These are phyloP conservation scores for Micrasema longulum DNA, from an alignment of 1,140 invertebrate species.

Conservation along the genomic window DNA sequence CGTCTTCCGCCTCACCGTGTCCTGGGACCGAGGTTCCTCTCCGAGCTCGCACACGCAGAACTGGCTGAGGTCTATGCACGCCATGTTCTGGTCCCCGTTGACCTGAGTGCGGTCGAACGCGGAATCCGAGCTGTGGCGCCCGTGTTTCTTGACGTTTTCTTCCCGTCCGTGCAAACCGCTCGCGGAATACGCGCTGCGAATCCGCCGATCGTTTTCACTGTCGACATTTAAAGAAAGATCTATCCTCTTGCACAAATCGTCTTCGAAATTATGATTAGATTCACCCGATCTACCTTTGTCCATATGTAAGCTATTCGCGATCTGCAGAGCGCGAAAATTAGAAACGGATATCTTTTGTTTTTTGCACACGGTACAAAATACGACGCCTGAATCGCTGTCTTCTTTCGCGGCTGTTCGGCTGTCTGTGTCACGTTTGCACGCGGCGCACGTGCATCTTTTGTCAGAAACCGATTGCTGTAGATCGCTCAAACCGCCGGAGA, in stretches of 20 bases:
- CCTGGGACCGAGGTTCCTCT: slow-evolving; percentile 11
- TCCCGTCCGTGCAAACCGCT: slow-evolving; percentile 39
- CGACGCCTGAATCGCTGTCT: slow-evolving; percentile 58
- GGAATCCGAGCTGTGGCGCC: slow-evolving; percentile 62
- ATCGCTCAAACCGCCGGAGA: slow-evolving; percentile 64
- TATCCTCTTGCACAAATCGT: slow-evolving; percentile 64
- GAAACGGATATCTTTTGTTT: slow-evolving; percentile 67
- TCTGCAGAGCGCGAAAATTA: slow-evolving; percentile 65
- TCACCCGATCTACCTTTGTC: slow-evolving; percentile 53
- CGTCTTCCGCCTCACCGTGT: slow-evolving; percentile 59
- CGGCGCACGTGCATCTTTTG: slow-evolving; percentile 60
- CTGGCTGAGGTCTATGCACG: slow-evolving; percentile 66
- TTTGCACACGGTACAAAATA: slow-evolving; percentile 64
- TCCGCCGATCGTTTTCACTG: slow-evolving; percentile 57
- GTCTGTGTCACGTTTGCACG: slow-evolving; percentile 60
- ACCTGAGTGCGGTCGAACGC: slow-evolving; percentile 44
- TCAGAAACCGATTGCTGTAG: slow-evolving; percentile 62
- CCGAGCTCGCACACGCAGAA: slow-evolving; percentile 66
- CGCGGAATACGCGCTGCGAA: slow-evolving; percentile 53
- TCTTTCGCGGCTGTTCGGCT: slow-evolving; percentile 26
- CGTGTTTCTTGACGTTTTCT: slow-evolving; percentile 58
- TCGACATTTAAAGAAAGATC: slow-evolving; percentile 65
- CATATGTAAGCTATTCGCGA: slow-evolving; percentile 63
- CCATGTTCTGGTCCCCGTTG: slow-evolving; percentile 41
- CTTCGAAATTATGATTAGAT: slow-evolving; percentile 56